Evolutionary conservation across 2,113 vertebrate genomes (phyloP).

Genomic region (Chlorocebus sabaeus): DNA sequence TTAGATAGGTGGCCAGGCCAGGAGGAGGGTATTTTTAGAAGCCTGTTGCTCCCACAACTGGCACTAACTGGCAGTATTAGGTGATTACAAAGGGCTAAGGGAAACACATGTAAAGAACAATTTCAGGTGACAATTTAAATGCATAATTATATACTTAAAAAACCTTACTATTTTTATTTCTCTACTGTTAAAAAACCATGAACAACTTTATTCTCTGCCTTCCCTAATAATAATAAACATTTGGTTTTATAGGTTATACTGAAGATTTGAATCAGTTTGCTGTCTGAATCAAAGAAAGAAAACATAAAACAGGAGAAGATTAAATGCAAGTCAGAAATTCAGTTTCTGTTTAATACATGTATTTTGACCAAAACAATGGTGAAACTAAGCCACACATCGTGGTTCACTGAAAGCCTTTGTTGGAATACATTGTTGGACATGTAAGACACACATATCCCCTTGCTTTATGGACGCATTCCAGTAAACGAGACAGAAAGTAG

Average conservation of each 20-base stretch:
- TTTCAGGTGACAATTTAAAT: neutral
- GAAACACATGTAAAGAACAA: neutral
- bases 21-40: neutral
- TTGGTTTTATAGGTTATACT: constrained; percentile 33
- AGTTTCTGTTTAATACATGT: constrained; percentile 16
- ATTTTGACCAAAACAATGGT: constrained; percentile 55
- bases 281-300: neutral
- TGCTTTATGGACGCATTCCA: neutral
- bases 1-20: neutral
- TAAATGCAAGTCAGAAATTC: constrained; percentile 7
- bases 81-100: neutral
- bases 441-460: neutral
- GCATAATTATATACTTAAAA: neutral
- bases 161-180: neutral
- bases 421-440: neutral
- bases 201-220: constrained; percentile 5
- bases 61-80: neutral
- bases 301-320: constrained; percentile 40
- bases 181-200: neutral
- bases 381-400: neutral
- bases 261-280: constrained; percentile 51
- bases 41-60: neutral
- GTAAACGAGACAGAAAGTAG: neutral
- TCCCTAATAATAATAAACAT: constrained; percentile 48
- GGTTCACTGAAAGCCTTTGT: neutral